Evolutionary conservation across 2,113 vertebrate genomes (phyloP).

Genomic region (Girardinichthys multiradiatus): DNA sequence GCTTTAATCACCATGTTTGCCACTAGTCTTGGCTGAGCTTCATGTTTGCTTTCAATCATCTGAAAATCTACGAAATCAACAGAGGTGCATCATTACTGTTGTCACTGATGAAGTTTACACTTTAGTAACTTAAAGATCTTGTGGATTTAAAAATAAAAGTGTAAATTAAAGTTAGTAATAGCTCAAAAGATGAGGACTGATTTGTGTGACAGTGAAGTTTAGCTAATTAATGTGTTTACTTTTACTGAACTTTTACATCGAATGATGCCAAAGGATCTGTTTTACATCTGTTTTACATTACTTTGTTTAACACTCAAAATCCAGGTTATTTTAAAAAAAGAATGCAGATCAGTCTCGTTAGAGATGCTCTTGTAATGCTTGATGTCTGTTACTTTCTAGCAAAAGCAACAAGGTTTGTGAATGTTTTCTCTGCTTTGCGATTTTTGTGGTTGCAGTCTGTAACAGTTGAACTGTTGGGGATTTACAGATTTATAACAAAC

Average conservation of each 20-base stretch:
- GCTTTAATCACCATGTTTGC: constrained; percentile 53
- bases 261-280: constrained; percentile 76
- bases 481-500: constrained; percentile 15
- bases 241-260: constrained; percentile 46
- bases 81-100: constrained; percentile 27
- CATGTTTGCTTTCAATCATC: constrained; percentile 64
- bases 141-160: constrained; percentile 20
- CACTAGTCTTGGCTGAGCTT: constrained; percentile 41
- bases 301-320: constrained; percentile 33
- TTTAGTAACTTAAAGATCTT: constrained; percentile 45
- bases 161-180: background rate
- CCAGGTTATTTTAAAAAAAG: constrained; percentile 44
- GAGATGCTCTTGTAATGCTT: constrained; percentile 14
- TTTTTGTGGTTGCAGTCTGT: constrained; percentile 44
- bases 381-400: constrained; percentile 16
- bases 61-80: constrained; percentile 40
- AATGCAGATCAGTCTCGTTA: constrained; percentile 18
- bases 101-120: constrained; percentile 44
- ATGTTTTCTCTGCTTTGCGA: constrained; percentile 18
- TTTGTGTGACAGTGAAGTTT: constrained; percentile 18
- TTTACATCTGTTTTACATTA: constrained; percentile 41
- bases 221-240: constrained; percentile 37
- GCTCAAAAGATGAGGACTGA: background rate
- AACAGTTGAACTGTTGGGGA: constrained; percentile 77
- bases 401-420: constrained; percentile 4